Percentiles rank a stretch among this genome's conserved stretches.
phyloP scores from a whole-genome alignment of 2,888 invertebrate genomes.

The Dinocampus coccinellae region DNA sequence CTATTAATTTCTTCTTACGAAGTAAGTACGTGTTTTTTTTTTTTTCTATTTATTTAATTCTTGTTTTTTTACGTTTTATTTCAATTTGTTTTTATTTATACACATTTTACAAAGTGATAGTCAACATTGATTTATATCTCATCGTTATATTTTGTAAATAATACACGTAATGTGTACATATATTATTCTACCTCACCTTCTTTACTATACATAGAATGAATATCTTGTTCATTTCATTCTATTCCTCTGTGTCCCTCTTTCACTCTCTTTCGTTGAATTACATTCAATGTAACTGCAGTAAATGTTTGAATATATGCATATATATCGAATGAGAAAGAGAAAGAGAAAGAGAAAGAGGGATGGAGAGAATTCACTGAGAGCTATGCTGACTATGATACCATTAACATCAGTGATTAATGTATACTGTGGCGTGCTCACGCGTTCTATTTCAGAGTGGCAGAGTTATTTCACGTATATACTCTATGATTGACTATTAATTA shows the following conservation, averaged over 20 bases:
- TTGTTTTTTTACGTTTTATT: background rate
- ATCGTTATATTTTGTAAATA: background rate
- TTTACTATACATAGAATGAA: background rate
- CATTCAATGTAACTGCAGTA: background rate
- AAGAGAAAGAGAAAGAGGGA: slow-evolving; percentile 28
- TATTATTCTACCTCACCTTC: background rate
- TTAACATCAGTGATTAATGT: slow-evolving; percentile 68
- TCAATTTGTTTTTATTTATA: too few relatives aligned
- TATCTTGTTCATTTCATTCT: slow-evolving; percentile 24
- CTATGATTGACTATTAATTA: slow-evolving; percentile 60
- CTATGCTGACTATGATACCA: slow-evolving; percentile 65
- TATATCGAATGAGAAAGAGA: slow-evolving; percentile 17
- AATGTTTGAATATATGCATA: slow-evolving; percentile 21
- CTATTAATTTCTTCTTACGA: background rate
- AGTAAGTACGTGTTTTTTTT: slow-evolving; percentile 1
- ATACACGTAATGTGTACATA: background rate
- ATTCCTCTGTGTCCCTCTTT: slow-evolving; percentile 36
- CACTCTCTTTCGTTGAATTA: slow-evolving; percentile 17
- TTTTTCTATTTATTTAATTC: background rate
- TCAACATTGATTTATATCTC: background rate
- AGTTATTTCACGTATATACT: slow-evolving; percentile 52
- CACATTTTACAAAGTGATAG: background rate
- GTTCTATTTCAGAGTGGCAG: slow-evolving; percentile 52
- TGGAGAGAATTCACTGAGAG: slow-evolving; percentile 32
- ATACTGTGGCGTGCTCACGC: slow-evolving; percentile 58